These are phyloP conservation scores for Drosophila nr. perissopoda DNA, from an alignment of 2,888 invertebrate genomes.

Conservation along the genomic window DNA sequence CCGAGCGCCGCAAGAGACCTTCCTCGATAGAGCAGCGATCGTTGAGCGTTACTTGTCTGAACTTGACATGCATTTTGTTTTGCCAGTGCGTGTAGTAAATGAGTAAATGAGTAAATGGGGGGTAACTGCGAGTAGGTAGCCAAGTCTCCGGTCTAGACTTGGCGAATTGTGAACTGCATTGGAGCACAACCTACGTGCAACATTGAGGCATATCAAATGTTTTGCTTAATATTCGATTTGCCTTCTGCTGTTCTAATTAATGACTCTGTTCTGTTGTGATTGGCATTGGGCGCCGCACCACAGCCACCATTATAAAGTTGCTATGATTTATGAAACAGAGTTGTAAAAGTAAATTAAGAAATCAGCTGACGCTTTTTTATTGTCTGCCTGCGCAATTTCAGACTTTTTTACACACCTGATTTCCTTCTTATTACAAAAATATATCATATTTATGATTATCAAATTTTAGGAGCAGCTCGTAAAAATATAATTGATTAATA, in stretches of 20 bases:
- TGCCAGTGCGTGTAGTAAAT: constrained; percentile 60
- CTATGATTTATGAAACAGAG: constrained; percentile 23
- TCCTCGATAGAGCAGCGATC: constrained; percentile 25
- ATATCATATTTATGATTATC: constrained; percentile 1
- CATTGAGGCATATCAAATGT: constrained; percentile 64
- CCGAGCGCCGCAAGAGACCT: constrained; percentile 68
- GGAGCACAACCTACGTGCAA: constrained; percentile 65
- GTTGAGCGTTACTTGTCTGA: constrained; percentile 50
- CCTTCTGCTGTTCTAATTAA: constrained; percentile 63
- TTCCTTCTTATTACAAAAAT: constrained; percentile 2
- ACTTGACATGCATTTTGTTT: constrained; percentile 71
- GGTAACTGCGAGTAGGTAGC: constrained; percentile 46
- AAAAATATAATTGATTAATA: constrained; percentile 6
- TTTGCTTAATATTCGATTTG: constrained; percentile 15
- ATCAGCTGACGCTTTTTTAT: constrained; percentile 8
- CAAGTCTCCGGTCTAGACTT: constrained; percentile 58
- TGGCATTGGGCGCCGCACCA: constrained; percentile 5
- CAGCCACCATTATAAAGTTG: constrained; percentile 13
- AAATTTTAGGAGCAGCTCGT: constrained; percentile 11
- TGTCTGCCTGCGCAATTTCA: background rate
- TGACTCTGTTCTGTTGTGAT: constrained; percentile 48
- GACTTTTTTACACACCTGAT: constrained; percentile 13
- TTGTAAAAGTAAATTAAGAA: constrained; percentile 32
- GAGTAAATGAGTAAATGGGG: constrained; percentile 30
- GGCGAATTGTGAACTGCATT: constrained; percentile 66